Base-by-base conservation (phyloP, 2,113 vertebrate species). In the Oxyura jamaicensis region DNA sequence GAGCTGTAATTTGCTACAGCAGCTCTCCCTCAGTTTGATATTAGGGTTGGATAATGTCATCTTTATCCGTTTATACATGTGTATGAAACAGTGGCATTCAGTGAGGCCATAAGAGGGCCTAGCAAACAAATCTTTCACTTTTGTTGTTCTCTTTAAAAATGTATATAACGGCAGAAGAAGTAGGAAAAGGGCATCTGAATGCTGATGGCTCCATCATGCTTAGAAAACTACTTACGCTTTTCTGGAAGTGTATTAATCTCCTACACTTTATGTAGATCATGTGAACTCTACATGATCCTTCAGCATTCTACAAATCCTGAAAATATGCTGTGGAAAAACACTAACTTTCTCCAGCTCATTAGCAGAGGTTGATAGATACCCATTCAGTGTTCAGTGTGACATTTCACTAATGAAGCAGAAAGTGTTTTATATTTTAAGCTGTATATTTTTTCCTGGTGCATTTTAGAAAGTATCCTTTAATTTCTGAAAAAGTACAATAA, bases 141-240 rank as follows among this genome's bases (percentile, higher is more conserved):
- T 78, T 83, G 15, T n/a, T 48, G 20, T 14, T 91, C 10, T 63
- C 25, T 80, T 77, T 15, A 83, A 86, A 85, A 68, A 50, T 52
- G 5, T 28, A 48, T 52, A 6, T 28, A 56, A 12, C 31, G 10
- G 8, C 5, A 53, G 67, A 89, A 95, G 41, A 68, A 50, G 10
- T 17, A 75, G 39, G 52, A 72, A 87, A 53, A 78, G 6, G 36
- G n/a, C 33, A 36, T 28, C 31, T 31, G 21, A 83, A 73, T 59
- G 28, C 5, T 36, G 35, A 36, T 39, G 83, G 29, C 31, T 79
- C 20, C 66, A 12, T 86, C 75, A 87, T 13, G 17, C 13, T 87
- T 86, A 42, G 56, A 67, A 78, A 95, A 74, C 60, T 74, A 4
- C 11, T 67, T 96, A 25, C 65, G 29, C 82, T 97, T 95, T 96